Conservation (phyloP, 1,140 invertebrate species). For the Dryas iulia region DNA sequence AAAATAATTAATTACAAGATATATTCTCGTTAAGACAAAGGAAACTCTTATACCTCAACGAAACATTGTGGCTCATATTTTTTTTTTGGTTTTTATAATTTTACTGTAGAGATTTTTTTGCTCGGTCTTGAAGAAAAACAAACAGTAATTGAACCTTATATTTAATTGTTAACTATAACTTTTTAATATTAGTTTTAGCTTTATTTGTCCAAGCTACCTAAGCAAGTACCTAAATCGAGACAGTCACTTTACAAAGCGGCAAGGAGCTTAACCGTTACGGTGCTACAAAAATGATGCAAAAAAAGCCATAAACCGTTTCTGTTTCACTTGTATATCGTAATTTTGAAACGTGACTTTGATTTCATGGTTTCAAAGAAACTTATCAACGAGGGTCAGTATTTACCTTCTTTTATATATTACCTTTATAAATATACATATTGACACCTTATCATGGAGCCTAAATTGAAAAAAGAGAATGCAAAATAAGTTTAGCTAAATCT, state of each 20-base stretch:
- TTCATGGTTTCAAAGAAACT: slow-evolving; percentile 62
- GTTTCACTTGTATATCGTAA: slow-evolving; percentile 72
- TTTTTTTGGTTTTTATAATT: not conserved
- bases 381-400: slow-evolving; percentile 51
- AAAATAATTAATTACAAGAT: not conserved
- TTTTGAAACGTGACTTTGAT: slow-evolving; percentile 68
- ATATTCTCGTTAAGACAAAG: not conserved
- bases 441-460: not conserved
- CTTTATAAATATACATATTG: slow-evolving; percentile 14
- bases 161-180: not conserved
- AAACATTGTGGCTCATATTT: not conserved
- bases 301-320: slow-evolving; percentile 67
- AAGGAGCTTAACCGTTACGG: slow-evolving; percentile 55
- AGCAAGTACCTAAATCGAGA: not conserved
- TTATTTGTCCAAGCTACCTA: not conserved
- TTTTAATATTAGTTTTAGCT: too few relatives aligned
- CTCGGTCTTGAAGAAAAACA: not conserved
- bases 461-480: not conserved
- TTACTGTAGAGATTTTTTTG: too few relatives aligned
- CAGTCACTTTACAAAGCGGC: not conserved
- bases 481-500: too few relatives aligned
- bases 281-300: slow-evolving; percentile 67
- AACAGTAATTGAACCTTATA: not conserved
- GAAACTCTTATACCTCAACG: not conserved
- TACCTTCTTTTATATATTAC: slow-evolving; percentile 59